phyloP scores from a whole-genome alignment of 2,113 vertebrate genomes.

The Colistium nudipinnis region DNA sequence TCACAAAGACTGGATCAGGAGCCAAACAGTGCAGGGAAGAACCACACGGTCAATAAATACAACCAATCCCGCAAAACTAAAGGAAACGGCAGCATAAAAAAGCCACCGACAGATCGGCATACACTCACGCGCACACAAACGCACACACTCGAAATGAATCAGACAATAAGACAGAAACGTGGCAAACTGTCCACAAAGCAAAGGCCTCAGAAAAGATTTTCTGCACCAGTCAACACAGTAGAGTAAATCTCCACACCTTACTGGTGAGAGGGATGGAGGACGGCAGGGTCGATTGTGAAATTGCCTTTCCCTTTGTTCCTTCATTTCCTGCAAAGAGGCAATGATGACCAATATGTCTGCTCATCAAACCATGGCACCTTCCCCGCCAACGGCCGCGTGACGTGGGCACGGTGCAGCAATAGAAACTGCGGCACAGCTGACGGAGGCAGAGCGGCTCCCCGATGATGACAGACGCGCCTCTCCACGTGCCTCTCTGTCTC shows the following conservation, averaged over 20 bases:
- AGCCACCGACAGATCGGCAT: constrained; percentile 25
- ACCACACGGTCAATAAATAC: constrained; percentile 29
- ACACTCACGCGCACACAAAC: neutral
- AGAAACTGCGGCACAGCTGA: constrained; percentile 27
- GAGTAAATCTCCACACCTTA: constrained; percentile 14
- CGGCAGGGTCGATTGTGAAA: constrained; percentile 37
- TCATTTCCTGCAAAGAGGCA: constrained; percentile 49
- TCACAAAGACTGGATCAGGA: constrained; percentile 30
- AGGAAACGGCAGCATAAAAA: constrained; percentile 18
- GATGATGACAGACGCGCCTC: constrained; percentile 51
- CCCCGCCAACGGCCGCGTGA: constrained; percentile 43
- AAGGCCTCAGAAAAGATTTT: constrained; percentile 46
- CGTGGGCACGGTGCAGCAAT: constrained; percentile 33
- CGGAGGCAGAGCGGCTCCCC: constrained; percentile 27
- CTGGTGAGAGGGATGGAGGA: constrained; percentile 12
- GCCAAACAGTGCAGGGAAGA: constrained; percentile 50
- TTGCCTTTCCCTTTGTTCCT: constrained; percentile 14
- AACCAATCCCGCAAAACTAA: constrained; percentile 47
- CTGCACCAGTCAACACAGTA: constrained; percentile 55
- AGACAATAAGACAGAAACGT: constrained; percentile 23
- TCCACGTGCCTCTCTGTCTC: neutral
- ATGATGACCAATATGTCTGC: constrained; percentile 60
- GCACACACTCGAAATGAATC: constrained; percentile 29
- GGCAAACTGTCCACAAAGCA: constrained; percentile 2
- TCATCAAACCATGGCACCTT: constrained; percentile 35